These are phyloP conservation scores for Lomographa bimaculata DNA, from an alignment of 2,888 invertebrate genomes.

Conservation along the genomic window DNA sequence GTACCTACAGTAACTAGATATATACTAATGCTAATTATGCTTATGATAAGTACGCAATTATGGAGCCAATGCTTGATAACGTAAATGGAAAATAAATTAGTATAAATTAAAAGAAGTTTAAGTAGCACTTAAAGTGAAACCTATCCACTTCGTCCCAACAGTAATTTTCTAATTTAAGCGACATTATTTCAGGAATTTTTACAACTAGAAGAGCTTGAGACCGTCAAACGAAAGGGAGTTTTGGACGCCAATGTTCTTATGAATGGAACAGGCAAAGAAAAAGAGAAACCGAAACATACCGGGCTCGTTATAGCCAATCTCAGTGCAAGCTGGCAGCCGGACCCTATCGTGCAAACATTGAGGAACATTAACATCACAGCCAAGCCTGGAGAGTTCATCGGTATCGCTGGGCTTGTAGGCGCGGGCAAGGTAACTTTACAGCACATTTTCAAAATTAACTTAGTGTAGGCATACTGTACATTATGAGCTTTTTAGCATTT, in stretches of 20 bases:
- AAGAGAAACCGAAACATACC: conserved; percentile 47
- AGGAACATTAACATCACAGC: conserved; percentile 77
- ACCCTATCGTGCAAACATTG: conserved; percentile 80
- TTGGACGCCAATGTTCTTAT: conserved; percentile 41
- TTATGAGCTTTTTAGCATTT: no score
- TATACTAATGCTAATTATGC: no score
- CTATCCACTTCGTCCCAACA: no score
- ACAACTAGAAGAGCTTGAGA: conserved; percentile 63
- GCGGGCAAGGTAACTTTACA: conserved; percentile 88
- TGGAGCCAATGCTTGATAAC: no score
- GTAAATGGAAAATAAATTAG: no score
- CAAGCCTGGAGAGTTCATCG: conserved; percentile 83
- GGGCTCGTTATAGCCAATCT: conserved; percentile 64
- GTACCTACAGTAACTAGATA: no score
- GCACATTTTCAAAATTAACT: no score
- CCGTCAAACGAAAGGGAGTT: conserved; percentile 45
- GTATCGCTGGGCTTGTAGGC: conserved; percentile 90
- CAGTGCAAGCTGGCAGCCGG: conserved; percentile 69
- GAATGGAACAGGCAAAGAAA: conserved; percentile 55
- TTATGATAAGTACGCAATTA: no score
- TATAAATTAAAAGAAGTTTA: no score
- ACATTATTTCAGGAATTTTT: conserved; percentile 69
- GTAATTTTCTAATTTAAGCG: no score
- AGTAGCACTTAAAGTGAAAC: no score
- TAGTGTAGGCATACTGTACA: no score